Base-by-base conservation (phyloP, 2,113 vertebrate genomes). In the Leucoraja erinaceus region DNA sequence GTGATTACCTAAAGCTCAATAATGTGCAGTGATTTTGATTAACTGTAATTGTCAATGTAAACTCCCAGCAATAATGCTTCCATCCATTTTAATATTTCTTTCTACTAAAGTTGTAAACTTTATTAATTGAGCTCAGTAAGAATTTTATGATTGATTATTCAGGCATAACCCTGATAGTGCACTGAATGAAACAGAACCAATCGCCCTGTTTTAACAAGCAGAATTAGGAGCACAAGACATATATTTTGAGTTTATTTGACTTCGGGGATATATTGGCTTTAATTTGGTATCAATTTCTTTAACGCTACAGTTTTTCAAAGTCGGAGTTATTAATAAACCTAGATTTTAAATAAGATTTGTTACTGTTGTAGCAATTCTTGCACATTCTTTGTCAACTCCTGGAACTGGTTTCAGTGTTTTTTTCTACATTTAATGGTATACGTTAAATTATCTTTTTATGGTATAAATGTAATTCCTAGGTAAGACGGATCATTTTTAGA, bases 41-140 rank as follows among this genome's bases (percentile, higher is more conserved):
- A 79, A 79, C 38, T 79, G 33, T 38, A 79, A 79, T 79, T 79
- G 77, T 79, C 77, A 79, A 77, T 77, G 31, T 47, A 47, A 79
- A 79, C 33, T 4, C 28, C 77, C 31, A 79, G 38, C 38, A 47
- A 38, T 31, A 79, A 31, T 79, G 77, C 77, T 79, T 79, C 11
- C 38, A 79, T 79, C 33, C 11, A 47, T 79, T 79, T 47, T 31
- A 7, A 79, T 33, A 8, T 75, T 28, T 28, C 28, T 28, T 8
- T 14, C 2, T 11, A 79, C n/a, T 79, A 79, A 18, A 79, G 18
- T 79, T 38, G 4, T 79, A 47, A 79, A 4, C 12, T 79, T 79
- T 33, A 33, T 38, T 47, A 79, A 79, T 79, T 47, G 31, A 79
- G 33, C 9, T 79, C 33, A 79, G 33, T 79, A 31, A 25, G 28